Percentiles rank a stretch among this genome's conserved stretches.
phyloP scores from a whole-genome alignment of 2,888 invertebrate species.

The Deroplatys truncata region DNA sequence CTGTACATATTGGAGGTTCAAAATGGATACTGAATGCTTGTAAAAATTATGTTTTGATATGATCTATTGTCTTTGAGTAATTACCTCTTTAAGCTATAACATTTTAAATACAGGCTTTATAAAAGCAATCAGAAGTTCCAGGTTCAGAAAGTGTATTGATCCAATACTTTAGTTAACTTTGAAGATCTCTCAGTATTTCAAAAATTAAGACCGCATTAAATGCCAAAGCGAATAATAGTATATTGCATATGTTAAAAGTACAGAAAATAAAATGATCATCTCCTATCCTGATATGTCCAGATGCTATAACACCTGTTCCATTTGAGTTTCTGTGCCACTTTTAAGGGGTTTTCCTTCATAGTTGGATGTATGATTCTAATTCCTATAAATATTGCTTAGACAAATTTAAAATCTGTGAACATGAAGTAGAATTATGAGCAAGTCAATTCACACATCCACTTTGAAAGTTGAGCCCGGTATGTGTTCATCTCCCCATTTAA shows the following conservation, averaged over 20 bases:
- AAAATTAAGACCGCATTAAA: no score
- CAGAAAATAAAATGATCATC: neutral
- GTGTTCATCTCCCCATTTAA: constrained; percentile 97
- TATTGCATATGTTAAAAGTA: neutral
- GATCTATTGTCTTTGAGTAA: neutral
- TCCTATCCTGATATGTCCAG: neutral
- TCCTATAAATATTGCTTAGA: constrained; percentile 9
- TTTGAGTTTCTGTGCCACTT: constrained; percentile 23
- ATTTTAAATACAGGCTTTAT: neutral
- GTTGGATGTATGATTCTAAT: neutral
- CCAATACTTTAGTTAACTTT: no score
- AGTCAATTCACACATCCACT: constrained; percentile 63
- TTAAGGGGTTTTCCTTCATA: neutral
- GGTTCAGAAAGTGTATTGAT: no score
- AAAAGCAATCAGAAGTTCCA: neutral
- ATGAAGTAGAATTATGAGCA: neutral
- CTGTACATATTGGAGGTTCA: neutral
- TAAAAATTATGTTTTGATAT: neutral
- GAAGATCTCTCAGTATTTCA: no score
- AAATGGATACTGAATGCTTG: neutral
- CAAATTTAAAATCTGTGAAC: neutral
- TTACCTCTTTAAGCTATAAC: neutral
- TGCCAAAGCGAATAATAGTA: neutral
- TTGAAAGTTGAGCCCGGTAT: constrained; percentile 96
- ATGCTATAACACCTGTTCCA: neutral